phyloP scores from a whole-genome alignment of 2,888 invertebrate genomes.

The Phorcus lineatus region DNA sequence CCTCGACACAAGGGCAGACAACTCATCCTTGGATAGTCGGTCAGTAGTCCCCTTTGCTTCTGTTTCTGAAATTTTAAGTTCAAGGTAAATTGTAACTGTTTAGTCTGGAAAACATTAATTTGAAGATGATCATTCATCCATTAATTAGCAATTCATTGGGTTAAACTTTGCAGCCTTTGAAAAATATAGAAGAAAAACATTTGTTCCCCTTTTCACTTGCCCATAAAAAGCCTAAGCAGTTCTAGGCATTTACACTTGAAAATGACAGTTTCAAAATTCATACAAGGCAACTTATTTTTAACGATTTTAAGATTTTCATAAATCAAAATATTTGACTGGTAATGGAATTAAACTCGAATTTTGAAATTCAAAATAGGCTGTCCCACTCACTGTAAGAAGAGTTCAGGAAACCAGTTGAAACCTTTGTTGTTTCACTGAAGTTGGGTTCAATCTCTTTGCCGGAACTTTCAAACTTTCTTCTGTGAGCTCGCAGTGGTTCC shows the following conservation, averaged over 20 bases:
- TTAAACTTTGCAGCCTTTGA: neutral
- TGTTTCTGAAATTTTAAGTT: slow-evolving; percentile 57
- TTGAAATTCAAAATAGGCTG: too few relatives aligned
- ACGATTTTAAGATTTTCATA: too few relatives aligned
- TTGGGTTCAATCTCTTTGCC: slow-evolving; percentile 70
- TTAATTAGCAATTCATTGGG: neutral
- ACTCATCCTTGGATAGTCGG: slow-evolving; percentile 50
- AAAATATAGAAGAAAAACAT: too few relatives aligned
- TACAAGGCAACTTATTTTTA: too few relatives aligned
- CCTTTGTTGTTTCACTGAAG: slow-evolving; percentile 69
- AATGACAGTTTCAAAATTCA: too few relatives aligned
- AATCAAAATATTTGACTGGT: too few relatives aligned
- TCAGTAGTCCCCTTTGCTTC: slow-evolving; percentile 67
- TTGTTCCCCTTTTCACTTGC: too few relatives aligned
- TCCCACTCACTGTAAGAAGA: slow-evolving; percentile 69
- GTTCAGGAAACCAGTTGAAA: slow-evolving; percentile 67
- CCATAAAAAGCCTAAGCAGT: too few relatives aligned
- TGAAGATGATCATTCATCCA: too few relatives aligned
- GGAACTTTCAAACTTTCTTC: slow-evolving; percentile 60
- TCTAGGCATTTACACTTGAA: too few relatives aligned
- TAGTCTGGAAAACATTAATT: too few relatives aligned
- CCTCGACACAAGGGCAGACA: slow-evolving; percentile 45
- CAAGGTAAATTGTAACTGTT: neutral
- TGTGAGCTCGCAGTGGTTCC: slow-evolving; percentile 56
- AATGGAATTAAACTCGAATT: too few relatives aligned